phyloP scores from a whole-genome alignment of 2,888 invertebrate species.

The Brachypalpus laphriformis region DNA sequence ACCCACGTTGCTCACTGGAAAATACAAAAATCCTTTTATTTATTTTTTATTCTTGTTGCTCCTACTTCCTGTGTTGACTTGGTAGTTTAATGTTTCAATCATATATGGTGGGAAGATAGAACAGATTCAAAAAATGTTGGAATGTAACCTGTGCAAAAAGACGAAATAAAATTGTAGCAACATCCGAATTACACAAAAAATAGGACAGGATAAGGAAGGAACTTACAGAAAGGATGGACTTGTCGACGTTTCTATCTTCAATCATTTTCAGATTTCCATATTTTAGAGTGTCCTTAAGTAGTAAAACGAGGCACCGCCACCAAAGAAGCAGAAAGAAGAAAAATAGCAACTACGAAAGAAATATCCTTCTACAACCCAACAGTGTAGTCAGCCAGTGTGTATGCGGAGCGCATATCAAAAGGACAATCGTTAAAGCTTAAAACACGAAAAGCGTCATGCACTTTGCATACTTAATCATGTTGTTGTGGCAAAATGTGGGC shows the following conservation, averaged over 20 bases:
- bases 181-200: conserved; percentile 5
- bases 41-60: not conserved
- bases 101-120: conserved; percentile 21
- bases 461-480: conserved; percentile 69
- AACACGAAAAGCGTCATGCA: conserved; percentile 50
- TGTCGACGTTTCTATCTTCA: conserved; percentile 72
- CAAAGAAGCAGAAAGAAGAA: not conserved
- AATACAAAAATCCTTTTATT: conserved; percentile 17
- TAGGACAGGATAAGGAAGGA: not conserved
- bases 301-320: not conserved
- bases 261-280: conserved; percentile 73
- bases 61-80: conserved; percentile 26
- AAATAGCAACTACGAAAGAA: not conserved
- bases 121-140: conserved; percentile 37
- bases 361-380: not conserved
- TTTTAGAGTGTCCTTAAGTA: conserved; percentile 50
- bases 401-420: conserved; percentile 55
- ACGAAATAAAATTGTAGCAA: conserved; percentile 26
- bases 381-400: conserved; percentile 23
- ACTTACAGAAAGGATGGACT: conserved; percentile 63
- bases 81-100: conserved; percentile 57
- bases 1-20: conserved; percentile 34
- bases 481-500: conserved; percentile 39
- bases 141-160: conserved; percentile 39
- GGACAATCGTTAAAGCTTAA: conserved; percentile 62